phyloP scores from a whole-genome alignment of 2,797 vertebrate species.

The Clarias fuscus region DNA sequence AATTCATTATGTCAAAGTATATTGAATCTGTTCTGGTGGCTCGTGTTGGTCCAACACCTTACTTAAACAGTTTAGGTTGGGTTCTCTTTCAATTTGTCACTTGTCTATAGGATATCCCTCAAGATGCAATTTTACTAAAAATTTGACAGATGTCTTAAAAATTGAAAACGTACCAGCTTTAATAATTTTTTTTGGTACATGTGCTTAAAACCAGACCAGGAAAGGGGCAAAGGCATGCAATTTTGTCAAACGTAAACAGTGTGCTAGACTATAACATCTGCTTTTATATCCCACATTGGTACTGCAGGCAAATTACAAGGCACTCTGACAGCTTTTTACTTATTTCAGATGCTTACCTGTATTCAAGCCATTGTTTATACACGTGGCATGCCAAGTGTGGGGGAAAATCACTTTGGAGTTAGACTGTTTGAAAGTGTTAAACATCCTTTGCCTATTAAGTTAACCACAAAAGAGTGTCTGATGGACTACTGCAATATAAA shows the following conservation, averaged over 20 bases:
- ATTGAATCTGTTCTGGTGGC: background rate
- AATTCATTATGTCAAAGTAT: background rate
- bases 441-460: slow-evolving; percentile 40
- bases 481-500: slow-evolving; percentile 42
- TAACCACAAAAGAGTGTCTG: slow-evolving; percentile 56
- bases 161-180: background rate
- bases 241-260: slow-evolving; percentile 58
- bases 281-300: slow-evolving; percentile 55
- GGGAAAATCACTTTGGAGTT: slow-evolving; percentile 57
- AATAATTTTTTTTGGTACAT: slow-evolving; percentile 33
- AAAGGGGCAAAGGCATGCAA: slow-evolving; percentile 53
- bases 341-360: slow-evolving; percentile 45
- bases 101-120: background rate
- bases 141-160: slow-evolving; percentile 19
- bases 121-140: background rate
- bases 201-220: slow-evolving; percentile 38
- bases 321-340: slow-evolving; percentile 32
- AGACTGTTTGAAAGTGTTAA: slow-evolving; percentile 41
- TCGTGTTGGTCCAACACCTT: background rate
- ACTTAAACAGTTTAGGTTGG: background rate
- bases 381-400: slow-evolving; percentile 30
- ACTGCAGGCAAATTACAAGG: slow-evolving; percentile 60
- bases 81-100: background rate
- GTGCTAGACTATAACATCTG: slow-evolving; percentile 63
- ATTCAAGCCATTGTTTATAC: slow-evolving; percentile 48